Evolutionary conservation across 2,113 vertebrate species (phyloP), one percentile per base, ranked within the genome.

Genomic region (Phaethornis superciliosus): DNA sequence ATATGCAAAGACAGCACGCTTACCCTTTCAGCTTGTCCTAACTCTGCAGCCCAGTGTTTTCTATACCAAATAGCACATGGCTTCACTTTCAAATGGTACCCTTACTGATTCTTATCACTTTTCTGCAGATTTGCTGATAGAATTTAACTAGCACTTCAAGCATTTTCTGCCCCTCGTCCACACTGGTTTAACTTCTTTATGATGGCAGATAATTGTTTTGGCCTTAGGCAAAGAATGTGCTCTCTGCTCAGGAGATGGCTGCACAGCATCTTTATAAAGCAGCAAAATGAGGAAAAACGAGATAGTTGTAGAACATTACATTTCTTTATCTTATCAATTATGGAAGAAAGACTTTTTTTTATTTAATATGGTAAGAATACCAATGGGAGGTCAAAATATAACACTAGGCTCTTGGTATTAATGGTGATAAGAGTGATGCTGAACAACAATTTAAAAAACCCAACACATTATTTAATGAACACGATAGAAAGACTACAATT

Each of bases 171-270:
- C 69, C 64, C 83, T 94, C 28, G 7, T 77, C 69, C 15, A 7
- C 92, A 54, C 90, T 69, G 46, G 52, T 95, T 96, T 94, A 96
- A 94, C 70, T 97, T 92, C 92, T 96, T 94, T 89, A 95, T 96
- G 96, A 97, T 96, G 97, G 96, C 93, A 95, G 77, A 95, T 96
- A 97, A 97, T 95, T 98, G 92, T 97, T 97, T 97, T 96, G 94
- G 95, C 97, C 96, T 93, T 85, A 32, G 95, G 97, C 92, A 95
- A 97, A 89, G 84, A 97, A 97, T 96, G 91, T 96, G 91, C 93
- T 97, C 87, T 95, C 89, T 89, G 64, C 92, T 96, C 78, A 71
- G 93, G 88, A 94, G 92, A 96, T 86, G 91, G 72, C 68, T 94
- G 90, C 23, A 65, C 42, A 93, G 86, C 89, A 94, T 88, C 85